Evolutionary conservation across 1,140 invertebrate species (phyloP).

Genomic region (Heliconius himera): DNA sequence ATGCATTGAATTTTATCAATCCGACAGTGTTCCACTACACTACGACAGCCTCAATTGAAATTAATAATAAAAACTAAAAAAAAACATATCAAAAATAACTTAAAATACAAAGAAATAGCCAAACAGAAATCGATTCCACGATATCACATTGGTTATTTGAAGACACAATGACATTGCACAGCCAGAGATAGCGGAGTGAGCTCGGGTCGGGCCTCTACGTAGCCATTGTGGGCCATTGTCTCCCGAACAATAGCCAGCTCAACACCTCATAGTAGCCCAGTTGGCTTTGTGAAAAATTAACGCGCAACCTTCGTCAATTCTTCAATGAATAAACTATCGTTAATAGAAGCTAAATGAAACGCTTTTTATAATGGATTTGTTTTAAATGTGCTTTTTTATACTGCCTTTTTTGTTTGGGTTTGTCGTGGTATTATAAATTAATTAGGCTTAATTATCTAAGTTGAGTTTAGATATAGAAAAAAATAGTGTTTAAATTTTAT

Average conservation of each 20-base stretch:
- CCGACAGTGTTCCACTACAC: too few species aligned
- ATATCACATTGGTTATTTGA: slow-evolving; percentile 45
- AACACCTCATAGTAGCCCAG: slow-evolving; percentile 71
- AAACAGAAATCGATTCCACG: slow-evolving; percentile 19
- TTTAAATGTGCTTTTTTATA: background rate
- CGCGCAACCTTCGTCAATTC: slow-evolving; percentile 55
- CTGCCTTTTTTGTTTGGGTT: background rate
- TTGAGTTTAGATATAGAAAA: too few species aligned
- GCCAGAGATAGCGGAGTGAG: slow-evolving; percentile 42
- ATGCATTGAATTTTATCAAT: background rate
- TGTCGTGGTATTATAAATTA: too few species aligned
- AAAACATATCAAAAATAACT: background rate
- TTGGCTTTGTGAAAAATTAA: slow-evolving; percentile 73
- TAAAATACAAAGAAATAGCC: background rate
- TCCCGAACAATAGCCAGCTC: slow-evolving; percentile 65
- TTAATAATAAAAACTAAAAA: too few species aligned
- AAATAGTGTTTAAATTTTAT: too few species aligned
- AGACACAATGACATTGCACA: slow-evolving; percentile 41
- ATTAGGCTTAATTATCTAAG: too few species aligned
- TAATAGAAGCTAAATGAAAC: slow-evolving; percentile 20
- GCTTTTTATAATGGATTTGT: background rate
- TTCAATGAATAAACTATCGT: slow-evolving; percentile 15
- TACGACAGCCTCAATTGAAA: too few species aligned
- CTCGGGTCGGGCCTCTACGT: slow-evolving; percentile 62
- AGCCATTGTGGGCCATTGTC: slow-evolving; percentile 71